These are phyloP conservation scores for Leucosticte australis DNA, from an alignment of 2,113 vertebrate species.

Conservation along the genomic window DNA sequence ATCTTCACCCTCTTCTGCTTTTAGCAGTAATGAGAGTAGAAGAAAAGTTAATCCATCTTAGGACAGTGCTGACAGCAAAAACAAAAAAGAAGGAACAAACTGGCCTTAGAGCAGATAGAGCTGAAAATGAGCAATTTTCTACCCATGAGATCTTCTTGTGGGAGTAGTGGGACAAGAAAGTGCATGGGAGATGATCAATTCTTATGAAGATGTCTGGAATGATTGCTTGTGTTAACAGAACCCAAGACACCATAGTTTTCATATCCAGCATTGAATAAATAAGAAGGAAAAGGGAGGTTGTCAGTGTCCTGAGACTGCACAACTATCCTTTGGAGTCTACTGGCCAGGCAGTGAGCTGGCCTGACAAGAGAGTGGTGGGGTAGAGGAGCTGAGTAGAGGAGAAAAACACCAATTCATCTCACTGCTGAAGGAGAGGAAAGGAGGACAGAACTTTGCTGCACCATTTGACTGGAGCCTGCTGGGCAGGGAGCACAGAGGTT, in stretches of 20 bases:
- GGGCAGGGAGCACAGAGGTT: not conserved
- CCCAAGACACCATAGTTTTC: not conserved
- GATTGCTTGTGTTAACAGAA: not conserved
- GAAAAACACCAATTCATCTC: not conserved
- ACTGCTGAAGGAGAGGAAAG: not conserved
- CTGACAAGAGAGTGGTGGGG: not conserved
- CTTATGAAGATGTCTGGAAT: not conserved
- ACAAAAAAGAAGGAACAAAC: not conserved
- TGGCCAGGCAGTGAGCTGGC: not conserved
- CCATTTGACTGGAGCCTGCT: not conserved
- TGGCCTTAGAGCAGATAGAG: not conserved
- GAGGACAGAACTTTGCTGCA: not conserved
- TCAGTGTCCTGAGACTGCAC: not conserved
- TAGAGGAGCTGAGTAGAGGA: not conserved
- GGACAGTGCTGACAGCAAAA: not conserved
- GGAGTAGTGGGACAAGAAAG: not conserved
- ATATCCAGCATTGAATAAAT: not conserved
- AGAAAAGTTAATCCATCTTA: not conserved
- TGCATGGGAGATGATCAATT: not conserved
- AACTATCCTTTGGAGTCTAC: not conserved
- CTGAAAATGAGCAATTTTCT: conserved; percentile 14
- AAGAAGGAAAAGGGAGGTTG: not conserved
- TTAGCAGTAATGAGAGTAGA: not conserved
- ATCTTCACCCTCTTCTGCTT: not conserved
- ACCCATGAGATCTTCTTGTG: not conserved